phyloP scores from a whole-genome alignment of 2,113 vertebrate species.

The Gavialis gangeticus region DNA sequence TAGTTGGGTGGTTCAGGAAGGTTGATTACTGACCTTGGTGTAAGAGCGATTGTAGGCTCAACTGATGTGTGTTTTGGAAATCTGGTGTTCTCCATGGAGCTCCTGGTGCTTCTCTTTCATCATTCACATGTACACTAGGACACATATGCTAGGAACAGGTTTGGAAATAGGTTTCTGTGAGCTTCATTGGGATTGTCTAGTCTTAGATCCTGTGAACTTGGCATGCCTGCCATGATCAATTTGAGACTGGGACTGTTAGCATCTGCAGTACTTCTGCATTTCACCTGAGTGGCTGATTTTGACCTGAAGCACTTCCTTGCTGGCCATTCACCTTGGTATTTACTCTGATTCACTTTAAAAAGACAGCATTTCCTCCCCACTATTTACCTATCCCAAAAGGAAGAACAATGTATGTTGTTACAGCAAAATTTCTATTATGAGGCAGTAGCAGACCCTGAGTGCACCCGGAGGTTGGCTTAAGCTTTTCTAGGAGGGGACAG shows the following conservation, averaged over 20 bases:
- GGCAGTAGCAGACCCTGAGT: rapidly evolving
- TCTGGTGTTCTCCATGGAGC: not conserved
- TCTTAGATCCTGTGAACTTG: not conserved
- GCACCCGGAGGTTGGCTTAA: rapidly evolving
- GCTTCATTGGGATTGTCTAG: not conserved
- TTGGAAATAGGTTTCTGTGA: not conserved
- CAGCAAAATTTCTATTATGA: not conserved
- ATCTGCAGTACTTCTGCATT: not conserved
- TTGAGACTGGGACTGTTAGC: not conserved
- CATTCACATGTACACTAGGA: not conserved
- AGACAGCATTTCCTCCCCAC: not conserved
- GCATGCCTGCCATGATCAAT: not conserved
- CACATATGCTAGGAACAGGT: not conserved
- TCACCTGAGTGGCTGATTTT: not conserved
- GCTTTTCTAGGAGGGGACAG: not conserved
- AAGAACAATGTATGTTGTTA: not conserved
- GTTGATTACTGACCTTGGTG: not conserved
- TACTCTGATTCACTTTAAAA: not conserved
- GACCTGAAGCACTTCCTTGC: not conserved
- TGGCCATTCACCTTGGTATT: not conserved
- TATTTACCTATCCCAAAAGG: rapidly evolving
- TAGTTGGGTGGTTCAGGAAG: not conserved
- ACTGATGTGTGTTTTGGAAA: not conserved
- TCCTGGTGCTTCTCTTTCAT: not conserved
- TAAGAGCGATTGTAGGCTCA: not conserved